Percentiles rank a stretch among this genome's conserved stretches.
phyloP scores from a whole-genome alignment of 1,140 invertebrate species.

The Scaptodrosophila lebanonensis region DNA sequence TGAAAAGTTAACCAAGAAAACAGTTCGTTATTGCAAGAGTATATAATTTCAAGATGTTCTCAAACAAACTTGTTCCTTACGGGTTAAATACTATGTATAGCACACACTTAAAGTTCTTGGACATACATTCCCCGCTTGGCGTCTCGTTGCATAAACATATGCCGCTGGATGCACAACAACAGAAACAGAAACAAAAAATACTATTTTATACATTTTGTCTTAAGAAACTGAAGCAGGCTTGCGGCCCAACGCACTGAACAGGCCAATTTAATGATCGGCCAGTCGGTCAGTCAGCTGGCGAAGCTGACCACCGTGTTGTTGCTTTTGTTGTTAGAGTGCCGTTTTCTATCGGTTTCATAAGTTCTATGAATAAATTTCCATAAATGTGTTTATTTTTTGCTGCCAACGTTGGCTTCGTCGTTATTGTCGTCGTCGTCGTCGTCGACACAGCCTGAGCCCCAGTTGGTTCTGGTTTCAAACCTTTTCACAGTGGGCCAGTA shows the following conservation, averaged over 20 bases:
- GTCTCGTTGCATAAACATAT: no score
- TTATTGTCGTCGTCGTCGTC: slow-evolving; percentile 32
- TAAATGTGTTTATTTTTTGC: slow-evolving; percentile 70
- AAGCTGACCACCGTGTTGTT: slow-evolving; percentile 23
- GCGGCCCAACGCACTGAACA: slow-evolving; percentile 56
- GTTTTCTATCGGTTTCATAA: slow-evolving; percentile 73
- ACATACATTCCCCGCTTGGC: no score
- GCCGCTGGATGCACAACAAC: no score
- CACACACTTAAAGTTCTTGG: no score
- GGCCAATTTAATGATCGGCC: slow-evolving; percentile 7
- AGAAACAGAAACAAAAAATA: no score
- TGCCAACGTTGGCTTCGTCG: slow-evolving; percentile 36
- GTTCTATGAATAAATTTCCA: slow-evolving; percentile 77
- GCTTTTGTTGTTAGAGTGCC: slow-evolving; percentile 20
- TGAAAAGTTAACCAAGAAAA: no score
- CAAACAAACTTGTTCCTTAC: no score
- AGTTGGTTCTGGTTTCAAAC: slow-evolving; percentile 54
- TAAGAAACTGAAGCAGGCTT: slow-evolving; percentile 70
- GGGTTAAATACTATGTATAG: no score
- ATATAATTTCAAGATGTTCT: no score
- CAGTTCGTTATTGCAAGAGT: no score
- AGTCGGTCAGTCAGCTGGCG: background rate
- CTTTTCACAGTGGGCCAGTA: no score
- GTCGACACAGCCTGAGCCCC: background rate
- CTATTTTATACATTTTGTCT: no score